phyloP scores from a whole-genome alignment of 2,113 vertebrate genomes.

The Cervus canadensis region DNA sequence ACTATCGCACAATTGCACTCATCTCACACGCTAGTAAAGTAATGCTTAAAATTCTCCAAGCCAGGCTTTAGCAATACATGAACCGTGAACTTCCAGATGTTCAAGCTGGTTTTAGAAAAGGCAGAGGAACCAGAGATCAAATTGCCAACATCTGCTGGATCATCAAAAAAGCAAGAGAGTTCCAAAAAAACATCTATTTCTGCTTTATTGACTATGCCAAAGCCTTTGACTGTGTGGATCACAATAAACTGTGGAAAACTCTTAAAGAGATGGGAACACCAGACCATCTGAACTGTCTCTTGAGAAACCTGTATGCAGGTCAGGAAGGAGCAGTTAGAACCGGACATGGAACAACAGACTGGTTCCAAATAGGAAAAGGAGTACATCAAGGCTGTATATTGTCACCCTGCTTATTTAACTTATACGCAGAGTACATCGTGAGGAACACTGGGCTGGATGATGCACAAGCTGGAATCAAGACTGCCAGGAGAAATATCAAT shows the following conservation, averaged over 20 bases:
- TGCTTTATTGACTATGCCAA: neutral
- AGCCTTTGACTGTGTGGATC: neutral
- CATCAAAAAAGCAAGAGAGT: neutral
- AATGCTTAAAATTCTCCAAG: neutral
- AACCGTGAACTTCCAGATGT: neutral
- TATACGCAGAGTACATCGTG: neutral
- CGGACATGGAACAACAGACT: neutral
- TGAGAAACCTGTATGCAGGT: neutral
- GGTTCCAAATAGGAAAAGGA: neutral
- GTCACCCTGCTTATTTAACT: neutral
- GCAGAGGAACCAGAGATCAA: neutral
- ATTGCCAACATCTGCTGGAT: neutral
- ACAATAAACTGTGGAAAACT: neutral
- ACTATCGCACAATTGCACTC: neutral
- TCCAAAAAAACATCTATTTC: neutral
- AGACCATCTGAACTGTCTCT: neutral
- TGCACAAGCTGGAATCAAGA: neutral
- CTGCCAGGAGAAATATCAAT: neutral
- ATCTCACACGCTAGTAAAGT: neutral
- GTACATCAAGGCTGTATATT: neutral
- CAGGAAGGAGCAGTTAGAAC: neutral
- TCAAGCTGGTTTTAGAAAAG: neutral
- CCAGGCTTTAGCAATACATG: neutral
- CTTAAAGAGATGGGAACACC: neutral
- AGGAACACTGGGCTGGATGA: neutral